These are phyloP conservation scores for Perognathus longimembris DNA, from an alignment of 2,113 vertebrate species.

Conservation along the genomic window DNA sequence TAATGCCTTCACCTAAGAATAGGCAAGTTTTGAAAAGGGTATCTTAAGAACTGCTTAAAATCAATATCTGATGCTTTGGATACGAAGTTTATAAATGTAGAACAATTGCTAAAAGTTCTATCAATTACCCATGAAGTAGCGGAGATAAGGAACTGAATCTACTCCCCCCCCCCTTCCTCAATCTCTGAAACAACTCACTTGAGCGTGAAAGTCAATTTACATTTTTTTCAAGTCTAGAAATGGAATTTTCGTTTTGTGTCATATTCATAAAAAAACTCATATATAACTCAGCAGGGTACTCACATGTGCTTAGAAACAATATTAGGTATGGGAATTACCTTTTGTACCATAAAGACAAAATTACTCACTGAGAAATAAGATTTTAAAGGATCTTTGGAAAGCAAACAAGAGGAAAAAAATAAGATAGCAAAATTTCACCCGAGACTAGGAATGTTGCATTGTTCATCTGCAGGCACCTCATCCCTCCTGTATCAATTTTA, in stretches of 20 bases:
- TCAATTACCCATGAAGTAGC: constrained; percentile 83
- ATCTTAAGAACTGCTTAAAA: constrained; percentile 70
- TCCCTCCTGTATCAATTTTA: constrained; percentile 81
- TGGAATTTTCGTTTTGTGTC: constrained; percentile 88
- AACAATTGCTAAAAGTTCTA: constrained; percentile 77
- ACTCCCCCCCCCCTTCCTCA: constrained; percentile 46
- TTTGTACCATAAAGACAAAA: constrained; percentile 87
- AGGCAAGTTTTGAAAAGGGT: constrained; percentile 30
- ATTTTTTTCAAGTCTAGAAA: constrained; percentile 83
- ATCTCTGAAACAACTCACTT: constrained; percentile 81
- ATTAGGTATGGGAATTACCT: constrained; percentile 89
- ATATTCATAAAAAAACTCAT: constrained; percentile 85
- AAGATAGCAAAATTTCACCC: constrained; percentile 76
- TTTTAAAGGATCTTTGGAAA: constrained; percentile 82
- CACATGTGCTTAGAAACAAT: constrained; percentile 87
- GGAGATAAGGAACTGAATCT: constrained; percentile 66
- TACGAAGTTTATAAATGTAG: constrained; percentile 59
- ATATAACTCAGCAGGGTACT: constrained; percentile 88
- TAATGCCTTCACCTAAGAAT: constrained; percentile 38
- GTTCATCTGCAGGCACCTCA: constrained; percentile 68
- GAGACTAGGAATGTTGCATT: constrained; percentile 73
- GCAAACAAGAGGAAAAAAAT: constrained; percentile 75
- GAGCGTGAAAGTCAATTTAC: constrained; percentile 87
- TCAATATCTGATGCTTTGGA: constrained; percentile 66
- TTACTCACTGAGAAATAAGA: constrained; percentile 86